Conservation (phyloP, 2,888 invertebrate species). For the Hirtodrosophila histrioides region DNA sequence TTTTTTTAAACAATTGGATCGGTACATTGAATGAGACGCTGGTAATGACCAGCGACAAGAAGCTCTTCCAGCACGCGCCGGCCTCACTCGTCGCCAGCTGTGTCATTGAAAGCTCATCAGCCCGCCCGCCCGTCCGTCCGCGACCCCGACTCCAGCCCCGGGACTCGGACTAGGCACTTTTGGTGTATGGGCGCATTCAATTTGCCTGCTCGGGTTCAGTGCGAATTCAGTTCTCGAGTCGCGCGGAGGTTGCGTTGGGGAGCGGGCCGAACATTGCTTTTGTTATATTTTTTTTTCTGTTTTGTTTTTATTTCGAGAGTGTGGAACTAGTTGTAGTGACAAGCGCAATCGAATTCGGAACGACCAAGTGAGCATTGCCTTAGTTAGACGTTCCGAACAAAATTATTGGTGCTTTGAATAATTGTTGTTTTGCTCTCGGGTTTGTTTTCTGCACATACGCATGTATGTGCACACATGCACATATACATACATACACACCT, state of each 20-base stretch:
- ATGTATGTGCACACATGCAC: neutral
- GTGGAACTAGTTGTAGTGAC: neutral
- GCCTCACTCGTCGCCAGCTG: conserved; percentile 20
- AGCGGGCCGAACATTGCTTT: conserved; percentile 12
- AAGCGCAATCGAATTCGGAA: neutral
- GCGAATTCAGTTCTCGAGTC: conserved; percentile 57
- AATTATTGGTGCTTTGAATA: neutral
- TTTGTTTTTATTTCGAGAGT: conserved; percentile 4
- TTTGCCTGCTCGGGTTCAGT: conserved; percentile 50
- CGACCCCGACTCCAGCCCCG: conserved; percentile 17
- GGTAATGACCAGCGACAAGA: conserved; percentile 22
- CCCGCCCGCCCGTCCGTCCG: neutral
- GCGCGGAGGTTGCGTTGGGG: conserved; percentile 38
- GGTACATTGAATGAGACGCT: neutral
- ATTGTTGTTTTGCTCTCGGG: neutral
- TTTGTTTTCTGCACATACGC: neutral
- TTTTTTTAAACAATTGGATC: conserved; percentile 20
- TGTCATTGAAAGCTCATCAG: conserved; percentile 49
- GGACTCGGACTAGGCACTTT: conserved; percentile 16
- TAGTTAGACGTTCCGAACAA: neutral
- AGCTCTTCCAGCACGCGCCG: conserved; percentile 51
- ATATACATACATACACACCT: neutral
- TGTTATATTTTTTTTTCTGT: conserved; percentile 4
- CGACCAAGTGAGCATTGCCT: conserved; percentile 31
- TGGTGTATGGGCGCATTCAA: conserved; percentile 27